A percentile compares a stretch with the other conserved stretches of the same genome.
These are phyloP conservation scores for Cisticola juncidis DNA, from an alignment of 2,113 vertebrate species.

Conservation along the genomic window DNA sequence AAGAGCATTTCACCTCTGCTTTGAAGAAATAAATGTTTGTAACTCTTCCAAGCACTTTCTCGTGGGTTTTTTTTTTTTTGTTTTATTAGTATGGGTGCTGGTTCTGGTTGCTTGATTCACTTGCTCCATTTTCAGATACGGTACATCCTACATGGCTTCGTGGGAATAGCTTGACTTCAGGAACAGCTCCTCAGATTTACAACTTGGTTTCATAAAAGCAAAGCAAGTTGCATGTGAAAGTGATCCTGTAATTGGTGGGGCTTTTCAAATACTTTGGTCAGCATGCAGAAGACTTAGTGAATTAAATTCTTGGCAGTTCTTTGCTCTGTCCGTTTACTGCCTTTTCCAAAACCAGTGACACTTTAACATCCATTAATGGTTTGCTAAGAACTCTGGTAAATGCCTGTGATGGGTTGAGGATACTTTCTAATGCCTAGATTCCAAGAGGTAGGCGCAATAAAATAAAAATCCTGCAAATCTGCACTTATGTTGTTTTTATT, in stretches of 20 bases:
- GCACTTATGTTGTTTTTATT: not conserved
- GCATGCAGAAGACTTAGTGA: not conserved
- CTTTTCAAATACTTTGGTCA: not conserved
- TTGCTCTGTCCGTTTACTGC: not conserved
- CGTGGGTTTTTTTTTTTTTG: not conserved
- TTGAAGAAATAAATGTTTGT: not conserved
- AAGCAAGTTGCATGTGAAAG: not conserved
- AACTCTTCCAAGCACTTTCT: not conserved
- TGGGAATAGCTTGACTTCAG: not conserved
- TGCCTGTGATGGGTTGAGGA: not conserved
- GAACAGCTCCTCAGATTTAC: not conserved
- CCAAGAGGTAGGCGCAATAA: not conserved
- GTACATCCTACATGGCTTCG: not conserved
- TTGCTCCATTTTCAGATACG: not conserved
- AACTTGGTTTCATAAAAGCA: not conserved
- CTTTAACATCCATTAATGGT: not conserved
- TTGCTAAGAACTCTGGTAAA: not conserved
- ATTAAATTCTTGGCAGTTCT: not conserved
- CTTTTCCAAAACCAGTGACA: not conserved
- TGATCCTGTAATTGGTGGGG: not conserved
- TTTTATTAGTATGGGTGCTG: not conserved
- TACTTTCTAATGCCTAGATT: not conserved
- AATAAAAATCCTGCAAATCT: not conserved
- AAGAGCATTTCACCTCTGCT: slow-evolving; percentile 56
- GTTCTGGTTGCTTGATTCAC: not conserved